Evolutionary conservation across 2,888 invertebrate genomes (phyloP).

Genomic region (Eilema griseolum): DNA sequence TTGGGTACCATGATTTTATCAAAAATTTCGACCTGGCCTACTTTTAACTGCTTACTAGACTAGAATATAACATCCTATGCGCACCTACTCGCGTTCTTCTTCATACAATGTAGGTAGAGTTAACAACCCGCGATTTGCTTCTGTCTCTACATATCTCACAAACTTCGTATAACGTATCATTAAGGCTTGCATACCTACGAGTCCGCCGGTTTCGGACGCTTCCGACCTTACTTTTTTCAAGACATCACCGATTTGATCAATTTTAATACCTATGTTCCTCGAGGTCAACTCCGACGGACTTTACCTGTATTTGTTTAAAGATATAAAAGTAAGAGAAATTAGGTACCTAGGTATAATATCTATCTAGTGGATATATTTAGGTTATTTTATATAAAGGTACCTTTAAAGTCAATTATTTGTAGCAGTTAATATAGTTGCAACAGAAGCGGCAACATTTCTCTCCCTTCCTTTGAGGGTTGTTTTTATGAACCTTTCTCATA

Average conservation of each 20-base stretch:
- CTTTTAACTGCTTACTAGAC: too few species aligned
- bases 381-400: too few species aligned
- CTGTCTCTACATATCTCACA: neutral
- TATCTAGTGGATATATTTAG: neutral
- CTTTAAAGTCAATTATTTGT: too few species aligned
- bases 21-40: too few species aligned
- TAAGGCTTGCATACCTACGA: neutral
- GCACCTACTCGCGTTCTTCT: neutral
- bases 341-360: neutral
- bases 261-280: neutral
- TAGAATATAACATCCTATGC: too few species aligned
- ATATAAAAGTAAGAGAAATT: neutral
- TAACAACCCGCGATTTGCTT: neutral
- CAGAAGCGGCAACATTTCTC: neutral
- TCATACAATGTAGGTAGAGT: neutral
- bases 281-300: neutral
- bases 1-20: too few species aligned
- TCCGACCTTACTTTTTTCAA: neutral
- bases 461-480: neutral
- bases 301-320: neutral
- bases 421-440: neutral
- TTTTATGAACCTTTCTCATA: too few species aligned
- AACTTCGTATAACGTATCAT: neutral
- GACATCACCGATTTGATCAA: constrained; percentile 2
- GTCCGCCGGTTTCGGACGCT: neutral